Percentiles rank a stretch among this genome's conserved stretches.
phyloP scores from a whole-genome alignment of 2,888 invertebrate species.

The Megalurothrips usitatus region DNA sequence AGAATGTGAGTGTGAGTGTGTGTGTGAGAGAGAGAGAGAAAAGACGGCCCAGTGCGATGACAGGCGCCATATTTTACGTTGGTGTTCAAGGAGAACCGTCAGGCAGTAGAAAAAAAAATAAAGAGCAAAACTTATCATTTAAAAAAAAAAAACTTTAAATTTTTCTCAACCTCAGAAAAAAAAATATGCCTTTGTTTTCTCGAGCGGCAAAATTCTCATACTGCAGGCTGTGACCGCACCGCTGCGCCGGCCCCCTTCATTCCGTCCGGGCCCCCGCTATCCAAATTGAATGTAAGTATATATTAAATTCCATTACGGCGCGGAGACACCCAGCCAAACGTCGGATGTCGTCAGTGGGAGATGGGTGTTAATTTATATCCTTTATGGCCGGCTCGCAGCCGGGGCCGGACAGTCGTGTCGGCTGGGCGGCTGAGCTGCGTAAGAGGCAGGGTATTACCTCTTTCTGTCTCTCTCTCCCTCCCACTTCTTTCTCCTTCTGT shows the following conservation, averaged over 20 bases:
- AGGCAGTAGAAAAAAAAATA: neutral
- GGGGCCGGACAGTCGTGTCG: neutral
- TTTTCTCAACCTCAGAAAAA: too few relatives aligned
- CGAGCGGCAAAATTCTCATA: neutral
- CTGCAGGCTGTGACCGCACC: neutral
- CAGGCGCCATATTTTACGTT: conserved; percentile 21
- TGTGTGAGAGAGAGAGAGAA: neutral
- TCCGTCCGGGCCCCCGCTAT: neutral
- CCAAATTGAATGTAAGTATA: conserved; percentile 20
- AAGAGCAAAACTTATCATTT: too few relatives aligned
- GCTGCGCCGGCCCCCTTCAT: neutral
- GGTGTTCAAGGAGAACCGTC: neutral
- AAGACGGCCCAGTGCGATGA: neutral
- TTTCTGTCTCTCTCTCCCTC: too few relatives aligned
- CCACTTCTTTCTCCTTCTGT: neutral
- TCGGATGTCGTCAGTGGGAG: conserved; percentile 3
- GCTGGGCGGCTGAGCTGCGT: neutral
- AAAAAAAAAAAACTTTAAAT: neutral
- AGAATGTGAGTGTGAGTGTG: neutral
- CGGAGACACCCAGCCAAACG: neutral
- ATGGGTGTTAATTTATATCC: conserved; percentile 23
- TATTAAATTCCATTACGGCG: conserved; percentile 3
- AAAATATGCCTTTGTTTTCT: neutral
- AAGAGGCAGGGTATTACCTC: too few relatives aligned
- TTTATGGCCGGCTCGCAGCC: neutral